These are phyloP conservation scores for Tenthredo amoena DNA, from an alignment of 2,888 invertebrate genomes.

Conservation along the genomic window DNA sequence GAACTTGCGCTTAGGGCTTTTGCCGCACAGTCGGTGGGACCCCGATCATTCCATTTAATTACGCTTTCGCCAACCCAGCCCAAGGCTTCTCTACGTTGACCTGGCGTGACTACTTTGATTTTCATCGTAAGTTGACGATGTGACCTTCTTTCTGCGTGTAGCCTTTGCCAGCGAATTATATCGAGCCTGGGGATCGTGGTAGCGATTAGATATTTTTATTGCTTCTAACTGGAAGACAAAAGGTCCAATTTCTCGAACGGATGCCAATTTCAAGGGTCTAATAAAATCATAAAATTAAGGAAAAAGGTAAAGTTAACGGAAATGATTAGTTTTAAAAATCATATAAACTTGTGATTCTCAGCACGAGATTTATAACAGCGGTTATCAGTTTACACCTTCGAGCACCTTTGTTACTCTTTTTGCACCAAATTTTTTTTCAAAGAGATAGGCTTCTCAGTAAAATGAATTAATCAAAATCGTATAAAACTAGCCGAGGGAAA, in stretches of 20 bases:
- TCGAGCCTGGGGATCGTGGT: background rate
- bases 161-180: constrained; percentile 12
- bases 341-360: background rate
- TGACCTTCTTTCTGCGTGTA: constrained; percentile 28
- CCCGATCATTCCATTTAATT: constrained; percentile 40
- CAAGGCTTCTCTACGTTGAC: background rate
- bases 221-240: background rate
- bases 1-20: background rate
- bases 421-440: background rate
- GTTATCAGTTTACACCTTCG: background rate
- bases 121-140: constrained; percentile 23
- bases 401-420: background rate
- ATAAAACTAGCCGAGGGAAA: background rate
- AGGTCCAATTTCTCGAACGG: background rate
- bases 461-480: constrained; percentile 6
- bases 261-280: no score
- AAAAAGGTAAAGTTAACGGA: background rate
- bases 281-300: background rate
- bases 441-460: background rate
- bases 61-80: constrained; percentile 26
- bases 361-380: background rate
- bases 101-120: constrained; percentile 45
- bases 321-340: background rate
- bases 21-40: background rate
- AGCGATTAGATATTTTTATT: background rate